phyloP scores from a whole-genome alignment of 2,113 vertebrate species.

The Chaetodon auriga region DNA sequence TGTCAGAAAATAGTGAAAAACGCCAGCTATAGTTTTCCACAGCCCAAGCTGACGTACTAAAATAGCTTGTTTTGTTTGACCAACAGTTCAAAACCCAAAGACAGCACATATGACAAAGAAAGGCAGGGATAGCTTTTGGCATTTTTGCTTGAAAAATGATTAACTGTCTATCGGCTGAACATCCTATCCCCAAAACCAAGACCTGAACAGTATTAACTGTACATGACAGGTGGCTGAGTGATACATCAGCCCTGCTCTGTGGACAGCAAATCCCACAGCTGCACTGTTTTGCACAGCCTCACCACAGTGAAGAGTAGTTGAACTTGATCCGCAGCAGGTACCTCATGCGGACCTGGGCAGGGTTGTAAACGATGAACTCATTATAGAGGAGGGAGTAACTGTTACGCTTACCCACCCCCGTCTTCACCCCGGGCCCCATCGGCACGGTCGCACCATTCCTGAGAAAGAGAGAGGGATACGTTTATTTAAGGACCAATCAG shows the following conservation, averaged over 20 bases:
- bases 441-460: constrained; percentile 87
- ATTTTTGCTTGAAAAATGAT: background rate
- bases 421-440: constrained; percentile 85
- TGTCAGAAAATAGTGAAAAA: background rate
- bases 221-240: background rate
- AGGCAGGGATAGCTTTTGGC: background rate
- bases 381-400: constrained; percentile 92
- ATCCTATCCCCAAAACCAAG: background rate
- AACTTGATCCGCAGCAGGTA: constrained; percentile 90
- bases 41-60: background rate
- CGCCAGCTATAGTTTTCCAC: background rate
- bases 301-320: constrained; percentile 89
- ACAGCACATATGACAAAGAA: background rate
- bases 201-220: background rate
- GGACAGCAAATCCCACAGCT: accelerated
- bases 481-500: background rate
- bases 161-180: background rate
- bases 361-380: constrained; percentile 90
- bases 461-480: constrained; percentile 23
- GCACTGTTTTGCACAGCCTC: constrained; percentile 34
- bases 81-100: background rate
- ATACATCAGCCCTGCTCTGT: no score
- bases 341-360: constrained; percentile 87
- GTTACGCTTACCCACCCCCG: constrained; percentile 68
- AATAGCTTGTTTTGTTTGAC: background rate